Evolutionary conservation across 2,113 vertebrate genomes (phyloP).

Genomic region (Microcebus lehilahytsara): DNA sequence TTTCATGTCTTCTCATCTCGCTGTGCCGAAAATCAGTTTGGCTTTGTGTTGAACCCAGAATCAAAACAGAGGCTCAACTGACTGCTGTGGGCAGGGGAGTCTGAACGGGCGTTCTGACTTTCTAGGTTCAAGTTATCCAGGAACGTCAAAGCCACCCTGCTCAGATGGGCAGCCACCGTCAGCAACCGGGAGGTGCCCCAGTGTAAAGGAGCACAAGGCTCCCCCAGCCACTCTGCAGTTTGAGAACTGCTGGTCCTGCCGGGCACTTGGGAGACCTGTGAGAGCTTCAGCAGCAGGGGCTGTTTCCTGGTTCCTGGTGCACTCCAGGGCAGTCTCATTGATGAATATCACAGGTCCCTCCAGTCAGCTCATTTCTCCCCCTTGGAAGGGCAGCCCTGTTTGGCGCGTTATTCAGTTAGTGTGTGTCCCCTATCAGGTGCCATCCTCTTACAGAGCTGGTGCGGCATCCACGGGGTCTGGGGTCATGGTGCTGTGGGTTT

Average conservation of each 20-base stretch:
- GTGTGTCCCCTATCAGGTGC: neutral
- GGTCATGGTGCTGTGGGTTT: neutral
- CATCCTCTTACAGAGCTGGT: neutral
- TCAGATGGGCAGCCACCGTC: neutral
- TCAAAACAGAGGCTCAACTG: neutral
- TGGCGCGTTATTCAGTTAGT: no score
- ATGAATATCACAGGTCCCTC: neutral
- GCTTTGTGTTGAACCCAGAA: neutral
- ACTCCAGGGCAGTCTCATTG: neutral
- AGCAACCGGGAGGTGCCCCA: neutral
- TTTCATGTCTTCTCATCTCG: neutral
- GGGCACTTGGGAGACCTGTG: neutral
- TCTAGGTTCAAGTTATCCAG: neutral
- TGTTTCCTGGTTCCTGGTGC: neutral
- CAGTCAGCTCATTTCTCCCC: neutral
- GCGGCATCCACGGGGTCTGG: neutral
- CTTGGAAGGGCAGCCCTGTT: rapidly evolving
- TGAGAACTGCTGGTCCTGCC: neutral
- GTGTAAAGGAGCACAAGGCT: neutral
- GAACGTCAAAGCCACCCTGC: neutral
- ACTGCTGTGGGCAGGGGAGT: neutral
- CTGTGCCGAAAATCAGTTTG: neutral
- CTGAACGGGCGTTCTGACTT: neutral
- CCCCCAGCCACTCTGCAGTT: neutral
- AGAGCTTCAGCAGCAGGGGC: no score